Base-by-base conservation (phyloP, 2,113 vertebrate genomes). In the Eleginops maclovinus region DNA sequence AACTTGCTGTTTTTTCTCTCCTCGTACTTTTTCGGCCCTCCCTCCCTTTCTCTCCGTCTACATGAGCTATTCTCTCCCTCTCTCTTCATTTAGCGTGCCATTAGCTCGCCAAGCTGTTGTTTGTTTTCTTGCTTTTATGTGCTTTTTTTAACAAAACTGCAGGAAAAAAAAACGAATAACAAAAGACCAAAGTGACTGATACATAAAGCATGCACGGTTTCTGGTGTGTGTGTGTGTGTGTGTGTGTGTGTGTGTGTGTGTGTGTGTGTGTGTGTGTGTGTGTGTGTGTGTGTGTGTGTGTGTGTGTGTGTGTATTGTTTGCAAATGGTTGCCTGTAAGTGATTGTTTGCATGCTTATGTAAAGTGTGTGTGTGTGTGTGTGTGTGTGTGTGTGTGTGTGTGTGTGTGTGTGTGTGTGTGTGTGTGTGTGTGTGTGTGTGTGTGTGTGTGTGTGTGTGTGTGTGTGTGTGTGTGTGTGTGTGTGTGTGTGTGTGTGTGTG, bases 91-190 rank as follows among this genome's bases (percentile, higher is more conserved):
- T 82, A 87, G 83, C 53, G 46, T 89, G 82, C 83, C 88, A 90
- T 92, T 92, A 91, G 85, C 87, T 89, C 83, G 80, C 85, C 89
- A 91, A 91, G 91, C 91, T 92, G 91, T 91, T 92, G 89, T 92
- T 92, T 92, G 88, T 90, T 90, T 92, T 82, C 58, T 64, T 66
- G 74, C 88, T 90, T 90, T 89, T 88, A 92, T 90, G 86, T 89
- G 71, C 21, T 70, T 88, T 87, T 81, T 75, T 62, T 4, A 70
- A 85, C 67, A 84, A 83, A 85, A 81, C 41, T 28, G 19, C 26
- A 47, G 12, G 66, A 89, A 71, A 87, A 72, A 72, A 81, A 24
- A 65, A 68, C 0, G 74, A 64, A 26, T 43, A 46, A 44, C 4
- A 49, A 50, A 53, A 50, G 22, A 63, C 22, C 22, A 5, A 15